These are phyloP conservation scores for Microctonus brassicae DNA, from an alignment of 2,888 invertebrate genomes.

Conservation along the genomic window DNA sequence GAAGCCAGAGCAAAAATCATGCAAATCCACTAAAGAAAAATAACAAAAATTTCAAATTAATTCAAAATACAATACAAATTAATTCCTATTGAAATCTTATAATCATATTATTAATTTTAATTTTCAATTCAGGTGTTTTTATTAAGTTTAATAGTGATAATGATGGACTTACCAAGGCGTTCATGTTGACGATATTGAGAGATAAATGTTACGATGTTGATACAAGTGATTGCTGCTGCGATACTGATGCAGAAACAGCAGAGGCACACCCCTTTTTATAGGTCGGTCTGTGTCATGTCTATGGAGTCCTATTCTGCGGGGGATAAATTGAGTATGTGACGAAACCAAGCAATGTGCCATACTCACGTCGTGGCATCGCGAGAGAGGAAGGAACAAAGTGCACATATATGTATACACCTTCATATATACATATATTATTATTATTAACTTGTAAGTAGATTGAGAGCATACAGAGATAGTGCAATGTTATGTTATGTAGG, in stretches of 20 bases:
- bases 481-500: slow-evolving; percentile 19
- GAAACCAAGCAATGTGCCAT: slow-evolving; percentile 18
- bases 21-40: slow-evolving; percentile 48
- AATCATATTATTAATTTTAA: neutral
- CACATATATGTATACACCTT: slow-evolving; percentile 16
- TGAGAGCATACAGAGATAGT: slow-evolving; percentile 1
- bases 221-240: slow-evolving; percentile 49
- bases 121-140: neutral
- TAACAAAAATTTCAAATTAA: neutral
- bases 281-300: slow-evolving; percentile 35
- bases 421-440: neutral
- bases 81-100: too few relatives aligned
- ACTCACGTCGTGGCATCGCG: slow-evolving; percentile 8
- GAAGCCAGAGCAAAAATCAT: slow-evolving; percentile 52
- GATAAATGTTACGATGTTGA: slow-evolving; percentile 35
- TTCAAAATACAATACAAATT: neutral
- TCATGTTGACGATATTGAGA: slow-evolving; percentile 54
- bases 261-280: slow-evolving; percentile 63
- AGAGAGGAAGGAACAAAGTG: slow-evolving; percentile 26
- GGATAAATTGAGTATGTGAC: slow-evolving; percentile 32
- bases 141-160: neutral
- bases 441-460: too few relatives aligned
- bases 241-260: slow-evolving; percentile 58
- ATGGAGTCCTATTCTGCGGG: slow-evolving; percentile 17
- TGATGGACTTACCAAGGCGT: slow-evolving; percentile 56